Base-by-base conservation (phyloP, 2,113 vertebrate species). In the Apodemus sylvaticus region DNA sequence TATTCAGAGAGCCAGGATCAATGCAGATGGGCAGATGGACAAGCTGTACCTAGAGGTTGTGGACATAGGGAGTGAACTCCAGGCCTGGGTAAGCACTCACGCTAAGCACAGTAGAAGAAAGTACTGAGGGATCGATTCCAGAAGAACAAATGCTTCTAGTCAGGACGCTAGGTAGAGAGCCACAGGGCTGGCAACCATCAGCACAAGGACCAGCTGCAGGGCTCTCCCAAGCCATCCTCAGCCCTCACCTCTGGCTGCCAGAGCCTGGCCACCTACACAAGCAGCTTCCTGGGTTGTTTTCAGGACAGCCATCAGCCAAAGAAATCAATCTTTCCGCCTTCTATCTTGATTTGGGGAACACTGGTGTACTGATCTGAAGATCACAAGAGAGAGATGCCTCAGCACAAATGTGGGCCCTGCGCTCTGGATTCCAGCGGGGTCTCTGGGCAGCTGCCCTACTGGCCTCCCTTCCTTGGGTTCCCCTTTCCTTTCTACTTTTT, bases 1-100 rank as follows among this genome's bases (percentile, higher is more conserved):
- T 62, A 58, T 17, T 83, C 73, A 58, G 85, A 92, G 60, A 93
- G 62, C 31, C n/a, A 78, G 22, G 53, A 93, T 64, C 60, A 95
- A 91, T 89, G 14, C 45, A 76, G 77, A 71, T 1, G 64, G 1
- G 5, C 6, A 62, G 42, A 55, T 68, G 71, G 82, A 51, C 31
- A 51, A n/a, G 51, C 48, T 45, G 62, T 1, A 0, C 20, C 16
- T 22, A 86, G 68, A 86, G 70, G 76, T 24, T 73, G 12, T 29
- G 22, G 36, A 53, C 45, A 1, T 2, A 31, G 29, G 20, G 24
- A 93, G 29, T 22, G 24, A 82, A 34, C 48, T 53, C 55, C 12
- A 45, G 19, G 19, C 42, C 20, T 53, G 88, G 86, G 53, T 9
- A 20, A 70, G 42, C 16, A 34, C 4, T 48, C 42, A 34, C 24